Base-by-base conservation (phyloP, 2,888 invertebrate genomes). In the Emmelina monodactyla region DNA sequence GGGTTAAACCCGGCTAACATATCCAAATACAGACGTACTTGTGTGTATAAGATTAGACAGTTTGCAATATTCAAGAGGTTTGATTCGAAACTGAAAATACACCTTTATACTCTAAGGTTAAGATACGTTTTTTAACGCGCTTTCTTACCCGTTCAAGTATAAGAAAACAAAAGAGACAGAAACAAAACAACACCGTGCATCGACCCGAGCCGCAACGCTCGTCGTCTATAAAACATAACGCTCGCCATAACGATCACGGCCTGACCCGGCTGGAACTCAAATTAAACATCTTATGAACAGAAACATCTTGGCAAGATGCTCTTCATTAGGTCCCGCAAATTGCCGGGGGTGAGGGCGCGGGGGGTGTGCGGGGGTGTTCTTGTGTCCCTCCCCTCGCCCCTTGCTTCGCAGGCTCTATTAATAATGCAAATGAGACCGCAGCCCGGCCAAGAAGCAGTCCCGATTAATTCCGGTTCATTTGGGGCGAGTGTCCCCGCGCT, bases 361-460 rank as follows among this genome's bases (percentile, higher is more conserved):
- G 60, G 63, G 63, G 62, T 31, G 37, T 58, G 60, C 62, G 62
- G 39, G 13, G 31, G n/a, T 9, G 16, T 31, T n/a, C 22, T 12
- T 34, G 44, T 38, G 33, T 48, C 50, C 52, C 49, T 43, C 45
- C 47, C 44, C 43, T 45, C 44, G 43, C 43, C 53, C 43, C 52
- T 38, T 53, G 60, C 58, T 73, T 58, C 60, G 54, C 59, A 61
- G 67, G 63, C 66, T 72, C 76, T 78, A 79, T 79, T 79, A 80
- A 80, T 80, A 79, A 80, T 79, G 78, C 71, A 78, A 78, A 78
- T 78, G 76, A 78, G 78, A 72, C 76, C 76, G 73, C 78, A 72
- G 72, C 73, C 61, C 66, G 75, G 71, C 75, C 78, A 78, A 78
- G 76, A 65, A 71, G 71, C 70, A 71, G 68, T 67, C 73, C 59